phyloP scores from a whole-genome alignment of 2,888 invertebrate species.

The Cantharis flavilabris region DNA sequence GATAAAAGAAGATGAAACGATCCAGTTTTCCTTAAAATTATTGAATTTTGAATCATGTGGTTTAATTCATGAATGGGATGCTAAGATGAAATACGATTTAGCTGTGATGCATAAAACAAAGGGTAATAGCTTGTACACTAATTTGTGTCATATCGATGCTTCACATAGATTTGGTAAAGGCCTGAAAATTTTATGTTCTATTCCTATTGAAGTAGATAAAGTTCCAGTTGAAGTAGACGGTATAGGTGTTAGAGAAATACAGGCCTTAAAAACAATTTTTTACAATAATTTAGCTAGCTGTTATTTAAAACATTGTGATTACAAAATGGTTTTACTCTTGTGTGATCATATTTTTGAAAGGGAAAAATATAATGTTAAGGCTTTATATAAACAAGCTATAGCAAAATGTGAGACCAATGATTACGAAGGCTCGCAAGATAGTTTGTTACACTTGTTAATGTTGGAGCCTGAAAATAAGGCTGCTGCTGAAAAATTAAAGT shows the following conservation, averaged over 20 bases:
- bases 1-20: constrained; percentile 40
- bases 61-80: constrained; percentile 54
- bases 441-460: constrained; percentile 61
- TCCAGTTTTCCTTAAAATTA: constrained; percentile 53
- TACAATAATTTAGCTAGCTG: constrained; percentile 86
- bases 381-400: constrained; percentile 58
- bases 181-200: constrained; percentile 72
- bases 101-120: constrained; percentile 57
- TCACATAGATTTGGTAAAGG: constrained; percentile 75
- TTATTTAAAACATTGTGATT: constrained; percentile 71
- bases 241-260: constrained; percentile 58
- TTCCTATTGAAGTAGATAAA: constrained; percentile 57
- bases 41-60: constrained; percentile 50
- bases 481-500: constrained; percentile 62
- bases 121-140: constrained; percentile 68
- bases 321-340: constrained; percentile 67
- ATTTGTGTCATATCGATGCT: constrained; percentile 67
- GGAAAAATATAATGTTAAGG: constrained; percentile 55
- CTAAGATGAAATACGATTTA: constrained; percentile 52
- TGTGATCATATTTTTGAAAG: constrained; percentile 57
- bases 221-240: constrained; percentile 58
- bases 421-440: constrained; percentile 67
- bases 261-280: constrained; percentile 66
- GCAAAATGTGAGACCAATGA: constrained; percentile 62
- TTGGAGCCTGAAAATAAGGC: constrained; percentile 71